phyloP scores from a whole-genome alignment of 2,888 invertebrate genomes.

The Nycteola revayana region DNA sequence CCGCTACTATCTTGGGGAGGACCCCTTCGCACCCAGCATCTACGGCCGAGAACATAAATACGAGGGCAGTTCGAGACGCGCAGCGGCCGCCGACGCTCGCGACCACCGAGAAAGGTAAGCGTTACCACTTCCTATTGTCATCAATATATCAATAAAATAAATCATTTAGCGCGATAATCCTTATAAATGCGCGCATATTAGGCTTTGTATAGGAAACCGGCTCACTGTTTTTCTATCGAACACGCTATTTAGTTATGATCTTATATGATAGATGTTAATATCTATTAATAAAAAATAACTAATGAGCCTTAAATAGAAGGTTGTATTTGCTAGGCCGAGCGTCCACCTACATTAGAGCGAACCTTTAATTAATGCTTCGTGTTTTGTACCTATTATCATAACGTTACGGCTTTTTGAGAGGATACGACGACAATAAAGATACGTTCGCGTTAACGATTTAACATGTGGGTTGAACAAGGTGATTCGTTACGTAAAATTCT shows the following conservation, averaged over 20 bases:
- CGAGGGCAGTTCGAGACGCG: conserved; percentile 83
- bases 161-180: conserved; percentile 13
- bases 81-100: conserved; percentile 65
- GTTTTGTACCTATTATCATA: conserved; percentile 55
- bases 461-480: conserved; percentile 26
- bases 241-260: conserved; percentile 22
- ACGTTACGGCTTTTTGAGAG: conserved; percentile 50
- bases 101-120: conserved; percentile 76
- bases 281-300: conserved; percentile 42
- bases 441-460: conserved; percentile 15
- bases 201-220: conserved; percentile 11
- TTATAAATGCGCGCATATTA: conserved; percentile 16
- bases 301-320: conserved; percentile 67
- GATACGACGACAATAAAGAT: conserved; percentile 34
- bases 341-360: conserved; percentile 56
- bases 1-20: conserved; percentile 92
- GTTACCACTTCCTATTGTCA: conserved; percentile 18
- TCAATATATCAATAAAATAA: conserved; percentile 17
- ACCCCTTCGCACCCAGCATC: conserved; percentile 92
- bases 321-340: conserved; percentile 52
- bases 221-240: conserved; percentile 8
- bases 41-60: conserved; percentile 93
- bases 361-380: conserved; percentile 63
- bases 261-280: conserved; percentile 29
- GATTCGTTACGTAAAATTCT: conserved; percentile 21